phyloP scores from a whole-genome alignment of 2,113 vertebrate genomes.

The Macquaria australasica region DNA sequence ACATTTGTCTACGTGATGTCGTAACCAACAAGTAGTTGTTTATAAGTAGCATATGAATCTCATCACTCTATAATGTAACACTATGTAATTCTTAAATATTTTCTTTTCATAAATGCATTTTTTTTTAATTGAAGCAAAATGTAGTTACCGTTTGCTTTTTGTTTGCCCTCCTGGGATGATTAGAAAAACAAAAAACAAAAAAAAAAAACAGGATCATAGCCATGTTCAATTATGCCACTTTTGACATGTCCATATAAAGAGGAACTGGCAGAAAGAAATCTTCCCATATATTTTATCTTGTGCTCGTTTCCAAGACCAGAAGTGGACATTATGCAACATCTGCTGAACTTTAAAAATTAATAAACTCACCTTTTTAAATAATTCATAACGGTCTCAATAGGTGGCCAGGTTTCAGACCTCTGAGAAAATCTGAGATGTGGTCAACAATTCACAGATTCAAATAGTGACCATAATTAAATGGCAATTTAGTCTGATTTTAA shows the following conservation, averaged over 20 bases:
- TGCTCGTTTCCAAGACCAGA: background rate
- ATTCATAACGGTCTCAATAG: conserved; percentile 39
- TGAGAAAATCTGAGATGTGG: background rate
- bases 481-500: background rate
- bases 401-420: background rate
- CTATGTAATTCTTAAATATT: background rate
- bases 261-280: background rate
- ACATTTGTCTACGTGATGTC: background rate
- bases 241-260: background rate
- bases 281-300: background rate
- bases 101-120: background rate
- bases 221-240: background rate
- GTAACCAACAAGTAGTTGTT: background rate
- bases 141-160: background rate
- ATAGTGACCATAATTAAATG: background rate
- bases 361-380: conserved; percentile 42
- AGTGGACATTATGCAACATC: conserved; percentile 46
- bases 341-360: conserved; percentile 37
- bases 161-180: background rate
- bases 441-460: background rate
- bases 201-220: background rate
- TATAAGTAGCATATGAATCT: background rate
- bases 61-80: background rate
- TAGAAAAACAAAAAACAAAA: background rate
- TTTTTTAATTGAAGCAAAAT: background rate